phyloP scores from a whole-genome alignment of 2,888 invertebrate species.

The Plutella xylostella region DNA sequence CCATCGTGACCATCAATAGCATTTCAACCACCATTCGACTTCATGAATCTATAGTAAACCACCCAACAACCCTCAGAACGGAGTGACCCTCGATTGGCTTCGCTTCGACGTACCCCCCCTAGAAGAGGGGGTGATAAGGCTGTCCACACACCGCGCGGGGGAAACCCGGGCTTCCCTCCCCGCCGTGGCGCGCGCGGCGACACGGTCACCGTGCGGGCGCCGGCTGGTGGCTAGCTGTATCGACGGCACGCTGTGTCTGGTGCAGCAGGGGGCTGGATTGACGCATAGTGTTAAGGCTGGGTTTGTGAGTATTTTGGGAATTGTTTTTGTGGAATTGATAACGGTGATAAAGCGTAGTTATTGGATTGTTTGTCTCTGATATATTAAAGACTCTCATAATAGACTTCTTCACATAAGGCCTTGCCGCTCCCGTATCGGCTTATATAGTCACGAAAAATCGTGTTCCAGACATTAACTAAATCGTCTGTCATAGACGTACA shows the following conservation, averaged over 20 bases:
- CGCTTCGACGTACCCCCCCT: conserved; percentile 77
- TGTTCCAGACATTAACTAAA: no score
- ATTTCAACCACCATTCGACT: not conserved
- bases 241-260: conserved; percentile 84
- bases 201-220: conserved; percentile 72
- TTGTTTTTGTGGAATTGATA: not conserved
- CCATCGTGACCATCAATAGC: no score
- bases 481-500: no score
- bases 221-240: conserved; percentile 85
- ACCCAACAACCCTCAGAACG: conserved; percentile 39
- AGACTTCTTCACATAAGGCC: no score
- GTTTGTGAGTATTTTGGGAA: conserved; percentile 73
- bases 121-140: conserved; percentile 67
- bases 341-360: no score
- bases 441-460: no score
- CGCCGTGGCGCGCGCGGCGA: conserved; percentile 68
- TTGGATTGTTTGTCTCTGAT: no score
- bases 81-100: conserved; percentile 71
- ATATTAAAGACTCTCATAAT: no score
- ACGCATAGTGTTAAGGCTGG: conserved; percentile 82
- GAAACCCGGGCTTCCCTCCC: conserved; percentile 70
- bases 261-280: conserved; percentile 80
- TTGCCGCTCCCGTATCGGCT: no score
- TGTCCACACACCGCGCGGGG: conserved; percentile 65
- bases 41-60: not conserved